Evolutionary conservation across 2,888 invertebrate species (phyloP).

Genomic region (Agrochola macilenta): DNA sequence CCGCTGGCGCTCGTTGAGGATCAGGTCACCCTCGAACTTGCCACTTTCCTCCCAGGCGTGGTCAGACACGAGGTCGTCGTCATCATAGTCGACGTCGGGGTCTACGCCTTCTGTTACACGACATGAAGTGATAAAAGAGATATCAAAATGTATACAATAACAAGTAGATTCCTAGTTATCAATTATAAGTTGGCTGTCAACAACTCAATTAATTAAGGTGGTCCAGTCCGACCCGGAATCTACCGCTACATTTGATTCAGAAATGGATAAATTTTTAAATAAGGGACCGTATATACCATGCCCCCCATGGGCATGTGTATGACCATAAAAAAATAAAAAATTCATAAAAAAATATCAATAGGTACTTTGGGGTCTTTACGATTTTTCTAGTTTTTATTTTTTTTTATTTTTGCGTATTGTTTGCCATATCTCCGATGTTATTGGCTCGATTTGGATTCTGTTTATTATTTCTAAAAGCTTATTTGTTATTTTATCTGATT

Average conservation of each 20-base stretch:
- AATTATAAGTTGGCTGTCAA: too few relatives aligned
- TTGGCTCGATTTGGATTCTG: too few relatives aligned
- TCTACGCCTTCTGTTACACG: constrained; percentile 75
- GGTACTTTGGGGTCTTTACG: too few relatives aligned
- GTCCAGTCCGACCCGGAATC: neutral
- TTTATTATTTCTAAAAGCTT: too few relatives aligned
- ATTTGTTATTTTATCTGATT: too few relatives aligned
- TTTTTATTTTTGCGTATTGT: too few relatives aligned
- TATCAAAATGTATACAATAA: constrained; percentile 8
- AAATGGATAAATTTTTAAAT: neutral
- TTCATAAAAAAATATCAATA: too few relatives aligned
- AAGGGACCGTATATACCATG: too few relatives aligned
- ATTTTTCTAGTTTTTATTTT: too few relatives aligned
- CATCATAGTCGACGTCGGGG: constrained; percentile 79
- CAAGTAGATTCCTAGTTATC: neutral
- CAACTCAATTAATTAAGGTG: neutral
- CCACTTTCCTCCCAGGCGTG: constrained; percentile 89
- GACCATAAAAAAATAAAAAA: too few relatives aligned
- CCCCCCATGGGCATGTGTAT: too few relatives aligned
- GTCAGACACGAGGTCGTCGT: constrained; percentile 80
- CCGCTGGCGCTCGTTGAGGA: constrained; percentile 86
- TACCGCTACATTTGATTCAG: neutral
- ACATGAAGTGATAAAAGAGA: neutral
- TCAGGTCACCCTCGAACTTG: constrained; percentile 89
- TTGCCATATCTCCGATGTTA: too few relatives aligned